Base-by-base conservation (phyloP, 1,140 invertebrate species). In the Drosophila nebulosa region DNA sequence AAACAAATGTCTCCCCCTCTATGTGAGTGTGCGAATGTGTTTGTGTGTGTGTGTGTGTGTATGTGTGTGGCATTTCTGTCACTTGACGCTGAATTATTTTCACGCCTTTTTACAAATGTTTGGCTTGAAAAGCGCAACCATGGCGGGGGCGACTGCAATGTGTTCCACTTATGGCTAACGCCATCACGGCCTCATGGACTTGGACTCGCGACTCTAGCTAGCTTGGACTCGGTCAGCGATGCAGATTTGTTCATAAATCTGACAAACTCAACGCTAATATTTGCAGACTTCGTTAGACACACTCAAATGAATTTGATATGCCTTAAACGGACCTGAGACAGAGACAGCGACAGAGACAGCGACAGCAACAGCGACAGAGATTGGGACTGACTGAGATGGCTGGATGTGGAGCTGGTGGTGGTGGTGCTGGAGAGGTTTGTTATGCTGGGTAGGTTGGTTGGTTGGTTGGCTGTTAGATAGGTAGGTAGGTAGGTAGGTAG, bases 11-110 rank as follows among this genome's bases (percentile, higher is more conserved):
- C 51, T 5, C n/a, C 30, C 16, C 18, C 26, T 18, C n/a, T 9
- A 6, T 55, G 26, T 51, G 14, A 21, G 0, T 1, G 35, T 14
- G n/a, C n/a, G n/a, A n/a, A 21, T n/a, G 50, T 35, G 21, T 10
- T n/a, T 12, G 18, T 39, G 39, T 62, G 16, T 10, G 16, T 42
- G 39, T 42, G 35, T 9, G n/a, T 26, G 39, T 53, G 51, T 66
- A 63, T 78, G 83, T 88, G 83, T 88, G 83, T 88, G 83, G 83
- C 84, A 88, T 88, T 88, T 88, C 83, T 88, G 83, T 88, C 83
- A 88, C 83, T 88, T 88, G 83, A 88, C 83, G 83, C 83, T 88
- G 83, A 88, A 88, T 88, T 88, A 88, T 88, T 88, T 88, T 88
- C 83, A 88, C 83, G 83, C 83, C 84, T 88, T 88, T 88, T 88